Conservation (phyloP, 2,797 vertebrate species). For the Sebastes hubbsi region DNA sequence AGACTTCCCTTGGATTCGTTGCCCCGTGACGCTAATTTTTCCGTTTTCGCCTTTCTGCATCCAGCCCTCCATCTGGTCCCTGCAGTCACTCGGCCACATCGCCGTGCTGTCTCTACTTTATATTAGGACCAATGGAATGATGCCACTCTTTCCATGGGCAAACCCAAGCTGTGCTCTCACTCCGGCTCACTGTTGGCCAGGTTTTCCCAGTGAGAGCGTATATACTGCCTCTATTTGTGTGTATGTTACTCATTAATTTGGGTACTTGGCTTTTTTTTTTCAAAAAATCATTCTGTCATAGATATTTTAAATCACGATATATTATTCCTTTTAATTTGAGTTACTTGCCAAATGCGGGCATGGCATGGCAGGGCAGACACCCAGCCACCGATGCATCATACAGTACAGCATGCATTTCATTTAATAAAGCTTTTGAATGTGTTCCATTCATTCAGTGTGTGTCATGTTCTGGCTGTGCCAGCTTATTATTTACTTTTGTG, state of each 20-base stretch:
- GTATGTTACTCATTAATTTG: not conserved
- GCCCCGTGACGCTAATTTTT: not conserved
- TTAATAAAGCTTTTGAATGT: conserved; percentile 39
- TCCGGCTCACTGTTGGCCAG: conserved; percentile 12
- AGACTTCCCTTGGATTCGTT: not conserved
- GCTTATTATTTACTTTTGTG: too few species aligned
- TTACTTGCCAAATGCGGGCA: not conserved
- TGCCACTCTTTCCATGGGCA: conserved; percentile 64
- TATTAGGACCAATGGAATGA: conserved; percentile 47
- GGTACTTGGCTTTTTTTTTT: conserved; percentile 30
- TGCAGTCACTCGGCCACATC: conserved; percentile 23
- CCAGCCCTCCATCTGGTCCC: conserved; percentile 39
- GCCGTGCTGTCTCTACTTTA: conserved; percentile 43
- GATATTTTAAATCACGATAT: conserved; percentile 15
- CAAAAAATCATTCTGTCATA: conserved; percentile 1
- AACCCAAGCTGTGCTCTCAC: conserved; percentile 32
- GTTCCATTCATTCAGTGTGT: conserved; percentile 12
- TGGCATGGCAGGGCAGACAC: conserved; percentile 1
- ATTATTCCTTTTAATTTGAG: conserved; percentile 17
- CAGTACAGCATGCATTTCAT: conserved; percentile 18
- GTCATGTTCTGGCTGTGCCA: too few species aligned
- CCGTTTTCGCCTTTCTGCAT: not conserved
- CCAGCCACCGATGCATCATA: conserved; percentile 31
- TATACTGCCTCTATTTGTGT: not conserved
- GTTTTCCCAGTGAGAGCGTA: not conserved